phyloP scores from a whole-genome alignment of 2,888 invertebrate species.

The Junonia oenone region DNA sequence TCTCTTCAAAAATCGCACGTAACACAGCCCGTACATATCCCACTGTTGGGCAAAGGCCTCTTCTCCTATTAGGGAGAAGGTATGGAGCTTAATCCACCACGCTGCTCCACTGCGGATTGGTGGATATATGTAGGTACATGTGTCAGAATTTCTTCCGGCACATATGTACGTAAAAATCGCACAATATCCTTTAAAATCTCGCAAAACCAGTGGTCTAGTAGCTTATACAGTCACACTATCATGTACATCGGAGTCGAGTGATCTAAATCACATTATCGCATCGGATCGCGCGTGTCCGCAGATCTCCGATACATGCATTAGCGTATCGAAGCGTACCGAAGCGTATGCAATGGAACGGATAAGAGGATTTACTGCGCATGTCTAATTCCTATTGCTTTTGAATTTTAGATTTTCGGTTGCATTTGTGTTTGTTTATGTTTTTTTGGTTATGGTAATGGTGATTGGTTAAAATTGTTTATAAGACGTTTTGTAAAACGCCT shows the following conservation, averaged over 20 bases:
- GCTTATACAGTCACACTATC: neutral
- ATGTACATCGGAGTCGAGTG: conserved; percentile 12
- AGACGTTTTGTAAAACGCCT: too few species aligned
- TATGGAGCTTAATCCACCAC: too few species aligned
- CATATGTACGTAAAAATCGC: too few species aligned
- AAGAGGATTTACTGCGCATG: conserved; percentile 4
- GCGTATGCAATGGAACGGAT: neutral
- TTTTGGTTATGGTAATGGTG: neutral
- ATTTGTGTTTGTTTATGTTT: neutral
- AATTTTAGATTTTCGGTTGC: neutral
- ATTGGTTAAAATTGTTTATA: too few species aligned
- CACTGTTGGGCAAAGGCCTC: too few species aligned
- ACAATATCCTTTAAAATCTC: too few species aligned
- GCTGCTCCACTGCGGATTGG: too few species aligned
- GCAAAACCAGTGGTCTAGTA: neutral
- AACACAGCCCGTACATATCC: too few species aligned
- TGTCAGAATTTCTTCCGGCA: too few species aligned
- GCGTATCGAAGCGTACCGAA: conserved; percentile 14
- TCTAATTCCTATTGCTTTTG: conserved; percentile 7
- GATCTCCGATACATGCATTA: conserved; percentile 26
- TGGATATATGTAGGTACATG: too few species aligned
- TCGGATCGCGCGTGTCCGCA: conserved; percentile 18
- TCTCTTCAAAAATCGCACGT: too few species aligned
- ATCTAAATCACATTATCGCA: conserved; percentile 27
- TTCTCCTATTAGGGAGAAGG: too few species aligned